Conservation (phyloP, 1,140 invertebrate species). For the Listronotus oregonensis region DNA sequence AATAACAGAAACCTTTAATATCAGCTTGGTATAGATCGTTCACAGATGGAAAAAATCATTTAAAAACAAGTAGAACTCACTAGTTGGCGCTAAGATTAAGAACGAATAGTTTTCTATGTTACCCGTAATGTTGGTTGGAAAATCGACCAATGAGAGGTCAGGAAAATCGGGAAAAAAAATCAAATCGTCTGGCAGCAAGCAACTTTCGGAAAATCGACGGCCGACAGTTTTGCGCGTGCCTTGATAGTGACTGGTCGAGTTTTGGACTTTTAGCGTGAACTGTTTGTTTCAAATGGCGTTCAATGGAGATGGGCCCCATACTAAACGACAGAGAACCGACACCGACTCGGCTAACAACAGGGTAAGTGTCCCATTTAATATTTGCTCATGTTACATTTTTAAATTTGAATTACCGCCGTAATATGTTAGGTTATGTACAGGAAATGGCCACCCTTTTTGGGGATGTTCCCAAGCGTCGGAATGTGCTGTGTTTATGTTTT, state of each 20-base stretch:
- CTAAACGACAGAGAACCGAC: conserved; percentile 58
- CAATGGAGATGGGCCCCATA: conserved; percentile 60
- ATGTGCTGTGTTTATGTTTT: conserved; percentile 15
- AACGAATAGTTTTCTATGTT: no score
- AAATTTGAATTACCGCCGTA: conserved; percentile 1
- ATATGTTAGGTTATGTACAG: conserved; percentile 27
- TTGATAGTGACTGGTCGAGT: conserved; percentile 45
- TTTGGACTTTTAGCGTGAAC: conserved; percentile 38
- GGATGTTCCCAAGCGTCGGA: conserved; percentile 11
- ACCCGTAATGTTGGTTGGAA: no score
- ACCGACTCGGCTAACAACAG: conserved; percentile 57
- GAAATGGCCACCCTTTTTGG: not conserved
- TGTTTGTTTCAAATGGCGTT: conserved; percentile 59
- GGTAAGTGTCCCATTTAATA: conserved; percentile 50
- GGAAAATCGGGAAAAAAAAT: conserved; percentile 8
- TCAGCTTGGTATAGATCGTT: no score
- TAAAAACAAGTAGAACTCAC: no score
- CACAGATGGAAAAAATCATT: no score
- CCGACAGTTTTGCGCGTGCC: conserved; percentile 47
- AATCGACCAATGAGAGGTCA: not conserved
- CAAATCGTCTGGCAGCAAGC: conserved; percentile 1
- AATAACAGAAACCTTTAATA: no score
- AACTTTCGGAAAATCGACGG: conserved; percentile 25
- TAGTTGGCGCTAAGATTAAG: no score
- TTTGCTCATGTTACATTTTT: not conserved